Base-by-base conservation (phyloP, 2,888 invertebrate species). In the Agrochola lota region DNA sequence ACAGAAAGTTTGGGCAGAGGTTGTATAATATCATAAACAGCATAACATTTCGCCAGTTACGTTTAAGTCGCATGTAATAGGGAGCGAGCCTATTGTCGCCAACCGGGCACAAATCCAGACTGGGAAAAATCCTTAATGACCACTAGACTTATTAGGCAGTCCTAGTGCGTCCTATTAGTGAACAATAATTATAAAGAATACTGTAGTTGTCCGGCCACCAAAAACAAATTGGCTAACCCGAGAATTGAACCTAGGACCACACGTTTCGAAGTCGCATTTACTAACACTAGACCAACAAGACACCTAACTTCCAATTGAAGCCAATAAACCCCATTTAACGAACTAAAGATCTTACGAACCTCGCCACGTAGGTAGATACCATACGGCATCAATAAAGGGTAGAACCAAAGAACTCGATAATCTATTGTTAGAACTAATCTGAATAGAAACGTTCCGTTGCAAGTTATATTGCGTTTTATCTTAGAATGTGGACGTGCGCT, bases 401-500 rank as follows among this genome's bases (percentile, higher is more conserved):
- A 62, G 9, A 49, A 78, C 26, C 75, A 70, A 68, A 80, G 62
- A 64, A 71, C 74, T 77, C 71, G 55, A 74, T 82, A 76, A 85
- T 87, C 71, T 85, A 81, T 85, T 88, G 79, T 75, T 72, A 67
- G 68, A 80, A 81, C 78, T 87, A 87, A 86, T 87, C 85, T 87
- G 78, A 87, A 88, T 86, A 78, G 79, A 79, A 71, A 49, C 70
- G 74, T 77, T 81, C 52, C 80, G 72, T 76, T 81, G 78, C 84
- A 84, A 86, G 81, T 86, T 87, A 80, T 88, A 84, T 87, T 80
- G 84, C 64, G 81, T 81, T 88, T 81, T 87, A 88, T 87, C 84
- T 76, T 67, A 71, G 70, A 68, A 68, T 69, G 77, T 62, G 76
- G 71, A 81, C 80, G 88, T 77, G 85, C 82, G 76, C 40, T 8